These are phyloP conservation scores for Atta colombica DNA, from an alignment of 1,140 invertebrate genomes.

Conservation along the genomic window DNA sequence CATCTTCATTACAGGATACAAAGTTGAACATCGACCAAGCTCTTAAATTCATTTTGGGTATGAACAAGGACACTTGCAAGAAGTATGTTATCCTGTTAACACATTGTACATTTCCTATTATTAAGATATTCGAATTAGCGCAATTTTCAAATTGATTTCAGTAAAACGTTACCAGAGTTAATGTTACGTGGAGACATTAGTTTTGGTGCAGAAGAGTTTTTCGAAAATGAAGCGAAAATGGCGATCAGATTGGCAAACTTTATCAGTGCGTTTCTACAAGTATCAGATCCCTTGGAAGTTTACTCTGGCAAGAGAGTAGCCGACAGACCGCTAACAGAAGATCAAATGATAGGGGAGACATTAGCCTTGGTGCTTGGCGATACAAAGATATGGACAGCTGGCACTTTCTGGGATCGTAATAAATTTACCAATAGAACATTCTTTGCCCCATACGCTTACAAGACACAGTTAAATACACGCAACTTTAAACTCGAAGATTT, in stretches of 20 bases:
- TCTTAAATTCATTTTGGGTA: slow-evolving; percentile 91
- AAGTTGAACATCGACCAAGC: slow-evolving; percentile 92
- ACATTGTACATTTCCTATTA: neutral
- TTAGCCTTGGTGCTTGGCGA: slow-evolving; percentile 96
- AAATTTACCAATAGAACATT: slow-evolving; percentile 97
- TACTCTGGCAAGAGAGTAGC: slow-evolving; percentile 96
- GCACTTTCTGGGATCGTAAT: slow-evolving; percentile 97
- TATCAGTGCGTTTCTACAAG: slow-evolving; percentile 96
- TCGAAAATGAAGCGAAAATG: slow-evolving; percentile 98
- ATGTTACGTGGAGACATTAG: slow-evolving; percentile 93
- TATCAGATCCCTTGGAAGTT: slow-evolving; percentile 97
- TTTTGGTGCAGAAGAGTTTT: slow-evolving; percentile 95
- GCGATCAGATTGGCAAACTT: slow-evolving; percentile 98
- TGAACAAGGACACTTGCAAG: slow-evolving; percentile 91
- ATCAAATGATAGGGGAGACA: slow-evolving; percentile 98
- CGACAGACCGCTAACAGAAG: slow-evolving; percentile 95
- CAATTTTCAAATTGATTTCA: slow-evolving; percentile 79
- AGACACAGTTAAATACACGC: slow-evolving; percentile 92
- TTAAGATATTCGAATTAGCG: neutral
- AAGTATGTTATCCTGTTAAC: slow-evolving; percentile 83
- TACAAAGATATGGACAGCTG: slow-evolving; percentile 96
- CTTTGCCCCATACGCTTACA: slow-evolving; percentile 98
- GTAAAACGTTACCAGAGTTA: slow-evolving; percentile 91
- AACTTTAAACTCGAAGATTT: slow-evolving; percentile 96
- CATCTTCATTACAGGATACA: slow-evolving; percentile 88